A percentile compares a stretch with the other conserved stretches of the same genome.
Conservation (phyloP, 2,797 vertebrate species). For the Leucoraja ocellata region DNA sequence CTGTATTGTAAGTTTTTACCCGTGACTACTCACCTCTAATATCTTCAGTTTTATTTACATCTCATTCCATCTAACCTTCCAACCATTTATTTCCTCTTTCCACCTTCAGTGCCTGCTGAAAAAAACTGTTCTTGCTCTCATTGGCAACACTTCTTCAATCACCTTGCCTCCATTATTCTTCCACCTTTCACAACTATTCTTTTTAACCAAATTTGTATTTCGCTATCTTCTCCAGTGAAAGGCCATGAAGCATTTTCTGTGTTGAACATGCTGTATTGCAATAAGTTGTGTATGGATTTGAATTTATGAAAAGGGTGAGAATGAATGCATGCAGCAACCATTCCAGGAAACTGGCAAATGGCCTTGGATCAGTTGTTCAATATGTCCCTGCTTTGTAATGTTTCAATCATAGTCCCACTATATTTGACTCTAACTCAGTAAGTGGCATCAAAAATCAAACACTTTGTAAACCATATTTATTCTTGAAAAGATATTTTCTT, state of each 20-base stretch:
- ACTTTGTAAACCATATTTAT: not conserved
- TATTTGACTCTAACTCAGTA: not conserved
- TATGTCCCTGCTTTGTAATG: not conserved
- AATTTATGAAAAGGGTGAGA: not conserved
- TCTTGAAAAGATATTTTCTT: not conserved
- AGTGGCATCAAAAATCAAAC: not conserved
- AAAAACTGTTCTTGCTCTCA: not conserved
- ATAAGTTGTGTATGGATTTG: not conserved
- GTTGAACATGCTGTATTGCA: not conserved
- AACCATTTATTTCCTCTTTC: not conserved
- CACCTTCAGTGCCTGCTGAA: not conserved
- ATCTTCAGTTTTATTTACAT: not conserved
- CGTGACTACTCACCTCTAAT: not conserved
- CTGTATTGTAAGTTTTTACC: not conserved
- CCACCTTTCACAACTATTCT: not conserved
- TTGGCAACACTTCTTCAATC: not conserved
- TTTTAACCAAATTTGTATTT: not conserved
- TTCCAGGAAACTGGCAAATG: not conserved
- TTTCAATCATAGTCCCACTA: not conserved
- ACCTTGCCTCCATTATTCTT: not conserved
- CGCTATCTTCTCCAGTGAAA: not conserved
- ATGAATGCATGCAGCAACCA: not conserved
- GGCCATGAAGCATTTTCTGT: not conserved
- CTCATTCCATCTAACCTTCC: not conserved
- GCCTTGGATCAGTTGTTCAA: not conserved